phyloP scores from a whole-genome alignment of 1,140 invertebrate genomes.

The Macrosteles quadrilineatus region DNA sequence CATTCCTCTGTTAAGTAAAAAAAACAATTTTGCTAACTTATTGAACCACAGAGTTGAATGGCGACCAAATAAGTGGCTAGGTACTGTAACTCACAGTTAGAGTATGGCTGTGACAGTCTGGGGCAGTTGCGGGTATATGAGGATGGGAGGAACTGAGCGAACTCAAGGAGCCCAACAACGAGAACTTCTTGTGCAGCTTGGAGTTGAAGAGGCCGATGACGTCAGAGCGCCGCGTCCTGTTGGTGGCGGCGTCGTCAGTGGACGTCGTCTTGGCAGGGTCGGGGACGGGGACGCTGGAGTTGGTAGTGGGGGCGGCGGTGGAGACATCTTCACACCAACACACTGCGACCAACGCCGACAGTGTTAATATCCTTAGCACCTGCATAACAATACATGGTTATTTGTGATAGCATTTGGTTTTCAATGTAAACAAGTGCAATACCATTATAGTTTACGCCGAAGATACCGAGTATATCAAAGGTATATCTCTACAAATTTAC shows the following conservation, averaged over 20 bases:
- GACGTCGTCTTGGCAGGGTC: neutral
- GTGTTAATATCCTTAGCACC: neutral
- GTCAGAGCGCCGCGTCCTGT: neutral
- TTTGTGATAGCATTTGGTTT: no score
- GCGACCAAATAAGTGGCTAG: no score
- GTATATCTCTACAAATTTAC: no score
- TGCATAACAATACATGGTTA: no score
- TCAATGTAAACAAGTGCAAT: no score
- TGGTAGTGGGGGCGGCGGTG: neutral
- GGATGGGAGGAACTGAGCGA: neutral
- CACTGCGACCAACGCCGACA: neutral
- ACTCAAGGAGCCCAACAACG: neutral
- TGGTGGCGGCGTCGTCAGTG: neutral
- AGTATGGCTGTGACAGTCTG: neutral
- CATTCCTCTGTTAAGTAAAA: no score
- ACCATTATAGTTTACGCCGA: no score
- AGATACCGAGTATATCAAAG: no score
- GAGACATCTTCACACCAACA: neutral
- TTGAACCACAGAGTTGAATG: no score
- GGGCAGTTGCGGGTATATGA: neutral
- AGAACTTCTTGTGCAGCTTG: conserved; percentile 13
- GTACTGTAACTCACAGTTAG: conserved; percentile 4
- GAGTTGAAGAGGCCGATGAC: neutral
- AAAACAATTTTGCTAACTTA: no score
- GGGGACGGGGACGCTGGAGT: neutral